Percentiles rank a stretch among this genome's conserved stretches.
Evolutionary conservation across 2,797 vertebrate species (phyloP).

Genomic region (Gila robusta): DNA sequence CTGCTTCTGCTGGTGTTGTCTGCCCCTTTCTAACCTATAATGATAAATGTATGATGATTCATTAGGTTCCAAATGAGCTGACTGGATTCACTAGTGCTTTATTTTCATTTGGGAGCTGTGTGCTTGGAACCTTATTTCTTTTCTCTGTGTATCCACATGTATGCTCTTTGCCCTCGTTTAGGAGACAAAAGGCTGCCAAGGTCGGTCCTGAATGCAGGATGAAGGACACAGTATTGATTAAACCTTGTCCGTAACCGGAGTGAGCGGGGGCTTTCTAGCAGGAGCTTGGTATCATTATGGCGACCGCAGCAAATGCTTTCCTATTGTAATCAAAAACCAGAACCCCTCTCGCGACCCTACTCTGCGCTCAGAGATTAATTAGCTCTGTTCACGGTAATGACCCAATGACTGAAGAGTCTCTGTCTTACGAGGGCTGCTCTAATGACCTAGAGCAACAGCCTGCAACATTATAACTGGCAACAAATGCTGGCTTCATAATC

Average conservation of each 20-base stretch:
- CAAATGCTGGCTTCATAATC: constrained; percentile 26
- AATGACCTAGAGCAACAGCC: constrained; percentile 54
- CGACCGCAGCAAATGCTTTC: constrained; percentile 83
- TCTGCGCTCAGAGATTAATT: constrained; percentile 77
- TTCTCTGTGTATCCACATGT: constrained; percentile 77
- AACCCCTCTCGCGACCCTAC: constrained; percentile 66
- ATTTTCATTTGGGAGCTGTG: constrained; percentile 23
- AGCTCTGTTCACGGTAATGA: constrained; percentile 78
- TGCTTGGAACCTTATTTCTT: constrained; percentile 65
- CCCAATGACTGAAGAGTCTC: constrained; percentile 68
- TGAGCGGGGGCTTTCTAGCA: constrained; percentile 57
- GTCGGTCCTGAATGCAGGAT: constrained; percentile 82
- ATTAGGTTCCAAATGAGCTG: constrained; percentile 78
- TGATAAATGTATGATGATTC: constrained; percentile 77
- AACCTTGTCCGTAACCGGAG: constrained; percentile 79
- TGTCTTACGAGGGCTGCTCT: constrained; percentile 62
- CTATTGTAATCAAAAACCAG: constrained; percentile 80
- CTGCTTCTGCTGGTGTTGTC: background rate
- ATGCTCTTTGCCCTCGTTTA: constrained; percentile 81
- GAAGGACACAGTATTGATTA: constrained; percentile 88
- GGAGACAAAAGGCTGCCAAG: constrained; percentile 87
- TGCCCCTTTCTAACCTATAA: constrained; percentile 54
- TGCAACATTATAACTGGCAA: constrained; percentile 40
- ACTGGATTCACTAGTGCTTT: constrained; percentile 59
- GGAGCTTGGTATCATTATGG: constrained; percentile 77